Percentiles rank a stretch among this genome's conserved stretches.
Conservation (phyloP, 2,888 invertebrate genomes). For the Dolichopus griseipennis region DNA sequence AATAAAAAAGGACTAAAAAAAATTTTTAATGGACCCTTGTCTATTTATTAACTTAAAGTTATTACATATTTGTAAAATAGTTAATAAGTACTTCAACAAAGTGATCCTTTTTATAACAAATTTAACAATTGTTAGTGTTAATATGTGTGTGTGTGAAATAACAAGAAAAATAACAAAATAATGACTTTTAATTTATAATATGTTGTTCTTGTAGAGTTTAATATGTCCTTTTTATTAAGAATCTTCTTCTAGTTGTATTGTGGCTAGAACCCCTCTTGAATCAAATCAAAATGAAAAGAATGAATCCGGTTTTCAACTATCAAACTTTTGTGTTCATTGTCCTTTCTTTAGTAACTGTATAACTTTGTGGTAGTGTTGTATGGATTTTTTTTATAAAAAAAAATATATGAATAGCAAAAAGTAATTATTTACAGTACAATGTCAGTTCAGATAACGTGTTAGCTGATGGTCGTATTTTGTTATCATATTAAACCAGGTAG, state of each 20-base stretch:
- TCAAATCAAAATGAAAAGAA: no score
- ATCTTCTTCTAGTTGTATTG: no score
- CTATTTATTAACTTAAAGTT: not conserved
- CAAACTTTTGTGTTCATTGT: not conserved
- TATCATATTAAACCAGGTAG: not conserved
- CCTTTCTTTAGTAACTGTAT: not conserved
- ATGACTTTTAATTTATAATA: no score
- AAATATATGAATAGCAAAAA: not conserved
- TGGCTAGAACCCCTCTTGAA: not conserved
- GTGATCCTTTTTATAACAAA: not conserved
- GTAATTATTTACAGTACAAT: not conserved
- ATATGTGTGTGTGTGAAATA: no score
- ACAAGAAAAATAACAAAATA: no score
- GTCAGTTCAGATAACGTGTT: not conserved
- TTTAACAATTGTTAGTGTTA: not conserved
- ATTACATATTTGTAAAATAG: not conserved
- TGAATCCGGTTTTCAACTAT: no score
- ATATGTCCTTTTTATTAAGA: no score
- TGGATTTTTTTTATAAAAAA: not conserved
- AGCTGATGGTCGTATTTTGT: not conserved
- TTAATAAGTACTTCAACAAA: not conserved
- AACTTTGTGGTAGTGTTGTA: not conserved
- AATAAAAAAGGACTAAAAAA: not conserved
- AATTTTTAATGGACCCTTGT: not conserved
- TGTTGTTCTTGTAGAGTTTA: no score